Percentiles rank a stretch among this genome's conserved stretches.
Conservation (phyloP, 1,140 invertebrate genomes). For the Zaprionus taronus region DNA sequence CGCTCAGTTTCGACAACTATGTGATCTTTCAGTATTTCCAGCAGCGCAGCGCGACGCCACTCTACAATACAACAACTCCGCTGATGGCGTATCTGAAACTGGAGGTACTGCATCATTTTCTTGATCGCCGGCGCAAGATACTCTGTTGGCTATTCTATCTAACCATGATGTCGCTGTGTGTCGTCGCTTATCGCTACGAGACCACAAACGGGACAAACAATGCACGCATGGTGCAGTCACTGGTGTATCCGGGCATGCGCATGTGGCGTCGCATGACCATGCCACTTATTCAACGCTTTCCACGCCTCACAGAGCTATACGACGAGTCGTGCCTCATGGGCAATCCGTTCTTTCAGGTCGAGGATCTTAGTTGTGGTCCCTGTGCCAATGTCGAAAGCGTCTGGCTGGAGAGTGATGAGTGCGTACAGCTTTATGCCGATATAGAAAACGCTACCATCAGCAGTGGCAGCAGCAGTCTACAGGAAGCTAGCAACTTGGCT, state of each 20-base stretch:
- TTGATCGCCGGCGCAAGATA: conserved; percentile 77
- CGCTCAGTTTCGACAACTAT: conserved; percentile 77
- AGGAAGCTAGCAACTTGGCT: not conserved
- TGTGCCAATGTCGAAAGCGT: conserved; percentile 88
- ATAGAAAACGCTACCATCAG: not conserved
- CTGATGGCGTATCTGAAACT: conserved; percentile 63
- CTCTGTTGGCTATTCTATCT: conserved; percentile 79
- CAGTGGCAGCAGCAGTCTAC: not conserved
- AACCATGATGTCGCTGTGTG: conserved; percentile 62
- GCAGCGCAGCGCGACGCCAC: conserved; percentile 43
- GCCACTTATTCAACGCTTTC: conserved; percentile 85
- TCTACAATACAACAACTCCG: conserved; percentile 31
- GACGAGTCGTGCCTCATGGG: conserved; percentile 90
- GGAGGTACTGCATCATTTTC: conserved; percentile 75
- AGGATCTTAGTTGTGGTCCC: conserved; percentile 89
- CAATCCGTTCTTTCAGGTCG: conserved; percentile 89
- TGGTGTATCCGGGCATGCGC: conserved; percentile 86
- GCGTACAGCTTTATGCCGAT: conserved; percentile 24
- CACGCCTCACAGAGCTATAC: conserved; percentile 86
- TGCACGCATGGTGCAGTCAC: conserved; percentile 84
- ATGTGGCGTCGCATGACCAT: conserved; percentile 85
- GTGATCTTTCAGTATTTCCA: conserved; percentile 78
- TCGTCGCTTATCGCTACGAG: conserved; percentile 75
- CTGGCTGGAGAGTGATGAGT: conserved; percentile 67
- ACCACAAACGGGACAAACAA: conserved; percentile 66